Evolutionary conservation across 2,888 invertebrate genomes (phyloP), one percentile per base, ranked within the genome.

Genomic region (Rhopalosiphum nymphaeae): DNA sequence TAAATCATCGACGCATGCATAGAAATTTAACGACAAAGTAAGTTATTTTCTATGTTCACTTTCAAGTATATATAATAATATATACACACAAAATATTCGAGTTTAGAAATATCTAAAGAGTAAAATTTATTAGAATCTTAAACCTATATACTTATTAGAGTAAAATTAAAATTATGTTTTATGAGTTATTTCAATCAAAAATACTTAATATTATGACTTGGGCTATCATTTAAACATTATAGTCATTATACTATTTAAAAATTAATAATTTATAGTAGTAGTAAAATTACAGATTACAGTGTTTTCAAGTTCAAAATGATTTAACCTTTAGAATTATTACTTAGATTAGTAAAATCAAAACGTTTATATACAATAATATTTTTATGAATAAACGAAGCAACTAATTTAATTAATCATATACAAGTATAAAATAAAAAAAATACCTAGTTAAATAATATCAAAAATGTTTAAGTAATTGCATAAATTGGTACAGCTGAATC

Each of bases 121-220:
- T 53, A 53, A 87, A 87, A 87, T 9, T 53, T 9, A 87, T n/a
- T 29, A 16, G n/a, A 46, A 46, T 86, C 44, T 29, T 13, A 49
- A 49, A 11, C 49, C 26, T 46, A 25, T 36, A 16, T 21, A 53
- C 53, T 53, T 53, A 49, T 7, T 3, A 44, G 26, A 85, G 25
- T 42, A 85, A 44, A 88, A 88, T 44, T 85, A n/a, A 87, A 87
- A 87, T 87, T n/a, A 87, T 21, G 49, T 87, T 53, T 49, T n/a
- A 53, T 46, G 13, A 86, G n/a, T 86, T 86, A 87, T 49, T 87
- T 87, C n/a, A 49, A 53, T 49, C 21, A 36, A 36, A 16, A n/a
- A 87, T 87, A 87, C 36, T 86, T n/a, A n/a, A n/a, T 86, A 88
- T 53, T 88, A 88, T 53, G 53, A 87, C 49, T 87, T 21, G n/a